phyloP scores from a whole-genome alignment of 2,888 invertebrate species.

The Drosophila helvetica region DNA sequence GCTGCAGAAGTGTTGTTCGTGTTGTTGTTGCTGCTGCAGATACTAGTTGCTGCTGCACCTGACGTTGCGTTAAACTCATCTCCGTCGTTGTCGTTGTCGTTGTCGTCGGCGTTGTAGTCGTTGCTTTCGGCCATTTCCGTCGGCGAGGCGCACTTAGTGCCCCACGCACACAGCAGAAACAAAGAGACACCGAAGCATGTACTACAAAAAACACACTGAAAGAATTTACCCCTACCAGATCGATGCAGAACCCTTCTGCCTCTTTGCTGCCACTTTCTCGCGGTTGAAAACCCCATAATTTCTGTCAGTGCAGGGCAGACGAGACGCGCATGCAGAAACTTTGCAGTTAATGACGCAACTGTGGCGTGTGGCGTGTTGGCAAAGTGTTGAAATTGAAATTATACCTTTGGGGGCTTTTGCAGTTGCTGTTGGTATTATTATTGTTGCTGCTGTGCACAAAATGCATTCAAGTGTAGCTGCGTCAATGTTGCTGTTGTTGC shows the following conservation, averaged over 20 bases:
- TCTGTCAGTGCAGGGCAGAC: conserved; percentile 45
- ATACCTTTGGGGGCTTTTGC: conserved; percentile 69
- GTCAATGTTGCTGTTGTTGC: conserved; percentile 35
- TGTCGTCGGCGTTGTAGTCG: conserved; percentile 25
- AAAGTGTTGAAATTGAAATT: conserved; percentile 81
- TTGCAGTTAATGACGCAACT: conserved; percentile 78
- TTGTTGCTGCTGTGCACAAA: conserved; percentile 33
- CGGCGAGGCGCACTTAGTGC: conserved; percentile 63
- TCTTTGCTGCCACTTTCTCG: no score
- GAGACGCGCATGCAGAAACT: conserved; percentile 71
- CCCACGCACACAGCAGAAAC: conserved; percentile 28
- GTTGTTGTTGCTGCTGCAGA: conserved; percentile 20
- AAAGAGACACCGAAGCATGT: conserved; percentile 3
- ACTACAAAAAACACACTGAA: conserved; percentile 17
- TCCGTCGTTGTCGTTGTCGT: conserved; percentile 28
- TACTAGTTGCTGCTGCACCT: conserved; percentile 57
- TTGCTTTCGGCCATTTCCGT: conserved; percentile 71
- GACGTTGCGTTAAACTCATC: conserved; percentile 73
- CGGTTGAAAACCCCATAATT: not conserved
- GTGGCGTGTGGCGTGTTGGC: conserved; percentile 77
- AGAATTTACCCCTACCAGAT: conserved; percentile 5
- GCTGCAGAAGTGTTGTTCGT: conserved; percentile 30
- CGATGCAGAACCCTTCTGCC: not conserved
- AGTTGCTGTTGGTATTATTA: conserved; percentile 27
- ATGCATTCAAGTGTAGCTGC: conserved; percentile 51